phyloP scores from a whole-genome alignment of 2,888 invertebrate species.

The Agrypnus murinus region DNA sequence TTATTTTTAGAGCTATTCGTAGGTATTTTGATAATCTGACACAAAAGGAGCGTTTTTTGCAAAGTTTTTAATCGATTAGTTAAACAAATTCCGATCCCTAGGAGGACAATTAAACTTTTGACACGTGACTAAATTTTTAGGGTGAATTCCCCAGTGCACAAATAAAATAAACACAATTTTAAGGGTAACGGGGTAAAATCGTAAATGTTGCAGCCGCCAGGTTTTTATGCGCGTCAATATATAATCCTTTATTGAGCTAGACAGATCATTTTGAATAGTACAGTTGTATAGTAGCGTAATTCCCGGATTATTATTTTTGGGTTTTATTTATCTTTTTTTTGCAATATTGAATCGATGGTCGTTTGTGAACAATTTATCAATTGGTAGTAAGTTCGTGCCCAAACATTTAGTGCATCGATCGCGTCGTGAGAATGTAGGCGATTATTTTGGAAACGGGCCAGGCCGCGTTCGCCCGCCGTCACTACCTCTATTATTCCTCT shows the following conservation, averaged over 20 bases:
- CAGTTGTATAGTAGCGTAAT: no score
- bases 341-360: conserved; percentile 20
- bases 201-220: conserved; percentile 47
- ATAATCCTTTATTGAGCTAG: conserved; percentile 36
- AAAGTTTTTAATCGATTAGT: conserved; percentile 34
- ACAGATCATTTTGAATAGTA: conserved; percentile 33
- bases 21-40: conserved; percentile 1
- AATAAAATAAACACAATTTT: conserved; percentile 56
- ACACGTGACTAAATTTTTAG: conserved; percentile 48
- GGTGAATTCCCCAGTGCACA: conserved; percentile 52
- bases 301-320: conserved; percentile 36
- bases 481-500: conserved; percentile 53
- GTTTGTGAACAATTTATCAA: conserved; percentile 39
- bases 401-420: conserved; percentile 54
- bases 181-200: conserved; percentile 58
- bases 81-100: conserved; percentile 31
- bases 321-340: neutral
- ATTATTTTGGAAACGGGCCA: conserved; percentile 52
- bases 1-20: neutral
- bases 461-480: conserved; percentile 46
- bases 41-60: neutral
- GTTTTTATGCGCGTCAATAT: conserved; percentile 34
- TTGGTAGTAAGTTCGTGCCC: conserved; percentile 46
- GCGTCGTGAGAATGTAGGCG: conserved; percentile 44
- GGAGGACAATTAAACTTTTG: conserved; percentile 40